phyloP scores from a whole-genome alignment of 1,140 invertebrate species.

The Charaxes varanes region DNA sequence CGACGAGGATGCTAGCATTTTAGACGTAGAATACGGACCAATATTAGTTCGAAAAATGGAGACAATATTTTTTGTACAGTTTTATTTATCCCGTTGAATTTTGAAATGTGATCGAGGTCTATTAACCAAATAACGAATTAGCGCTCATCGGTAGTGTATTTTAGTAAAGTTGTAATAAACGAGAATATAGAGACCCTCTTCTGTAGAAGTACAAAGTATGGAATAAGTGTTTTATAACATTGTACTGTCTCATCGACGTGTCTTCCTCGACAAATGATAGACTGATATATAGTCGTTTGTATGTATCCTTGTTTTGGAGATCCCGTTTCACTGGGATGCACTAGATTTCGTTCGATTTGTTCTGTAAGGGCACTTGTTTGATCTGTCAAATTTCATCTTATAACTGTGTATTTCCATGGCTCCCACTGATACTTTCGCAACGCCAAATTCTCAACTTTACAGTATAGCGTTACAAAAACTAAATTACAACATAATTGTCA shows the following conservation, averaged over 20 bases:
- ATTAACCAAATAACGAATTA: slow-evolving; percentile 28
- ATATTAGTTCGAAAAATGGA: slow-evolving; percentile 51
- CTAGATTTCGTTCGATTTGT: slow-evolving; percentile 48
- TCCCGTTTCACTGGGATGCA: slow-evolving; percentile 66
- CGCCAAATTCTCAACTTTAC: no score
- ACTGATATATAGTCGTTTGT: slow-evolving; percentile 44
- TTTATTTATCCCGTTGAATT: slow-evolving; percentile 51
- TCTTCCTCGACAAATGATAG: slow-evolving; percentile 61
- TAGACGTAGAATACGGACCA: slow-evolving; percentile 61
- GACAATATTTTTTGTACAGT: slow-evolving; percentile 68
- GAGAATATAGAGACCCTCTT: slow-evolving; percentile 33
- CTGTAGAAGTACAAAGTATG: slow-evolving; percentile 66
- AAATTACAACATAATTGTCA: no score
- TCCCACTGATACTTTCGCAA: no score
- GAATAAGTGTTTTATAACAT: slow-evolving; percentile 50
- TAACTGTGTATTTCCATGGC: no score
- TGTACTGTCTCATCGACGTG: slow-evolving; percentile 40
- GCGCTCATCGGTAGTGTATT: slow-evolving; percentile 38
- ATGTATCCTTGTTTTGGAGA: slow-evolving; percentile 23
- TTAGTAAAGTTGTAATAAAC: slow-evolving; percentile 34
- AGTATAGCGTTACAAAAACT: no score
- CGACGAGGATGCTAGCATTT: slow-evolving; percentile 41
- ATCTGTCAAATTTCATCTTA: slow-evolving; percentile 19
- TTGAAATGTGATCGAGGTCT: slow-evolving; percentile 24
- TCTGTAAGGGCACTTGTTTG: slow-evolving; percentile 60